Conservation (phyloP, 2,888 invertebrate genomes). For the Anagyrus pseudococci region DNA sequence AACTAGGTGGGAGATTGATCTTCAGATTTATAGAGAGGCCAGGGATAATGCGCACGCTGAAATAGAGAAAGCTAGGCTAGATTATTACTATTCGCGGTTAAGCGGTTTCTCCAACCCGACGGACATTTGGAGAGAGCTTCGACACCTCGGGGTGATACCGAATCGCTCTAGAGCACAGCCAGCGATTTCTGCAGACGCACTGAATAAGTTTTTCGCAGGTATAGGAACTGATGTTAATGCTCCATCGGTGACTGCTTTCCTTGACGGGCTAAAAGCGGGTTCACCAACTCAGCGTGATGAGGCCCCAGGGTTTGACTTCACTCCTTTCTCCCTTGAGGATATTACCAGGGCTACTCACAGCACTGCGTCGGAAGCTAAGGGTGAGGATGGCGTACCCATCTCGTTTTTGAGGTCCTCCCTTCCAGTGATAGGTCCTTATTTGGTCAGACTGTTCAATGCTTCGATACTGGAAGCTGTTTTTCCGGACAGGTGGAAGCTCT, state of each 20-base stretch:
- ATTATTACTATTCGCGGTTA: not conserved
- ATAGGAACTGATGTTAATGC: not conserved
- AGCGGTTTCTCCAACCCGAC: not conserved
- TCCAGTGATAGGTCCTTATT: not conserved
- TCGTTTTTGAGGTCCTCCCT: not conserved
- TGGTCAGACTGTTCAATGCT: not conserved
- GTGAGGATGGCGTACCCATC: not conserved
- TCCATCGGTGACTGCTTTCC: not conserved
- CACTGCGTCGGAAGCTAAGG: not conserved
- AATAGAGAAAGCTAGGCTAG: not conserved
- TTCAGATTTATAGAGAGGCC: not conserved
- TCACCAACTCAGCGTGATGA: not conserved
- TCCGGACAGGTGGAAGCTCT: not conserved
- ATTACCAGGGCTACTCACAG: not conserved
- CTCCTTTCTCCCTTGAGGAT: not conserved
- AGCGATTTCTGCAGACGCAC: not conserved
- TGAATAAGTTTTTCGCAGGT: not conserved
- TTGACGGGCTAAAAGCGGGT: not conserved
- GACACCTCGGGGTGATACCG: not conserved
- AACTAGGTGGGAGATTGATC: not conserved
- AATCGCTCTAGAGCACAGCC: not conserved
- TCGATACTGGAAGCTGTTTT: not conserved
- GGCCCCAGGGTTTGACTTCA: not conserved
- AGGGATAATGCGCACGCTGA: not conserved
- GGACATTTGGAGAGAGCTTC: not conserved